These are phyloP conservation scores for Ischnura elegans DNA, from an alignment of 2,888 invertebrate species.

Conservation along the genomic window DNA sequence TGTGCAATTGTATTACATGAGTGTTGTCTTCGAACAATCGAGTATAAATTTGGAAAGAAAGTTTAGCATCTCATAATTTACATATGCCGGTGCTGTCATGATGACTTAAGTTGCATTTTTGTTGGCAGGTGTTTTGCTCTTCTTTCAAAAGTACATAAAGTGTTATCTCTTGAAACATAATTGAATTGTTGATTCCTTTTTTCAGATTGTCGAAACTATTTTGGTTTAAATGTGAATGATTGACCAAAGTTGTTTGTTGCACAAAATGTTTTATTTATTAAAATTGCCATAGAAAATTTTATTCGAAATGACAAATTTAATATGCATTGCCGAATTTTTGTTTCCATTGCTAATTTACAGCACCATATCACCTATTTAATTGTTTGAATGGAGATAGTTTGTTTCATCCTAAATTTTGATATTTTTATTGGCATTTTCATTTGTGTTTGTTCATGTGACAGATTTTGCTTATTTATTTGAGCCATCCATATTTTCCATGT, in stretches of 20 bases:
- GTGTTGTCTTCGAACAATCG: slow-evolving; percentile 47
- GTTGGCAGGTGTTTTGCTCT: slow-evolving; percentile 19
- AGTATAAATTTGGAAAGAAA: neutral
- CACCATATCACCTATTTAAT: neutral
- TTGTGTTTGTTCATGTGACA: slow-evolving; percentile 2
- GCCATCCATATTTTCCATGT: slow-evolving; percentile 22
- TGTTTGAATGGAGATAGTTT: neutral
- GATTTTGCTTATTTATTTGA: neutral
- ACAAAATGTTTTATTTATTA: slow-evolving; percentile 55
- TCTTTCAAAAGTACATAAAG: slow-evolving; percentile 8
- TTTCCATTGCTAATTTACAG: neutral
- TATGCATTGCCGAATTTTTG: neutral
- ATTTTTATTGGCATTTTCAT: neutral
- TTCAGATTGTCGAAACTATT: slow-evolving; percentile 29
- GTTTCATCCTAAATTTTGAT: neutral
- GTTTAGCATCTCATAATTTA: neutral
- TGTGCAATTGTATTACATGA: slow-evolving; percentile 54
- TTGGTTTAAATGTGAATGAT: slow-evolving; percentile 9
- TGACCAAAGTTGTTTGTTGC: slow-evolving; percentile 41
- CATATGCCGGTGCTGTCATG: slow-evolving; percentile 42
- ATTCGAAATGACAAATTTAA: neutral
- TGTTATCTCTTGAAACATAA: neutral
- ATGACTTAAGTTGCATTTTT: slow-evolving; percentile 47
- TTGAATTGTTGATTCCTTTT: slow-evolving; percentile 34
- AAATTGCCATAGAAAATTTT: slow-evolving; percentile 30